Conservation (phyloP, 2,113 vertebrate species). For the Miniopterus natalensis region DNA sequence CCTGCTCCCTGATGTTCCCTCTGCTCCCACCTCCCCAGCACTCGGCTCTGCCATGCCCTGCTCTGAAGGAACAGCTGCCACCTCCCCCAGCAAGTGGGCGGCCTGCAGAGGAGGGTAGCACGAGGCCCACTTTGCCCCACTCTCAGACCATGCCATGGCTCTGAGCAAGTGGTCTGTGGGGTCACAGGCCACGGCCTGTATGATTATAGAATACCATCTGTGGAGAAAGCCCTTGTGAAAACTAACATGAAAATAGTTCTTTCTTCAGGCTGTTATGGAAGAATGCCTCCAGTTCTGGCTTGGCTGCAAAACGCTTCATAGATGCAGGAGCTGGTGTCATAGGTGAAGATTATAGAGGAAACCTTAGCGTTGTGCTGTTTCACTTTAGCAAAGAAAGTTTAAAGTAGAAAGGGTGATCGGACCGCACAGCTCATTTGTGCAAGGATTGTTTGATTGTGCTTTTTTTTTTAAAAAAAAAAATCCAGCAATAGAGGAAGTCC, state of each 20-base stretch:
- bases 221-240: not conserved
- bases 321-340: conserved; percentile 89
- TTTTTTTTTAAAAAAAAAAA: conserved; percentile 62
- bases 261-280: not conserved
- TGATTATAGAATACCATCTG: not conserved
- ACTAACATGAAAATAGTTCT: not conserved
- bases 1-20: not conserved
- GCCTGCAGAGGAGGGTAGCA: not conserved
- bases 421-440: conserved; percentile 97
- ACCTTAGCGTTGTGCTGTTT: conserved; percentile 95
- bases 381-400: conserved; percentile 93
- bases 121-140: not conserved
- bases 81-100: not conserved
- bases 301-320: conserved; percentile 83
- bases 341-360: conserved; percentile 97
- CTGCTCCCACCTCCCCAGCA: not conserved
- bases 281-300: not conserved
- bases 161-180: not conserved
- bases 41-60: no score
- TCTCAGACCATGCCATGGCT: no score
- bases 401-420: conserved; percentile 94
- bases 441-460: conserved; percentile 84
- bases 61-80: not conserved
- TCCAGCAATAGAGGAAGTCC: conserved; percentile 92
- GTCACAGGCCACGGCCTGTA: not conserved